phyloP scores from a whole-genome alignment of 2,888 invertebrate species.

The Rhingia rostrata region DNA sequence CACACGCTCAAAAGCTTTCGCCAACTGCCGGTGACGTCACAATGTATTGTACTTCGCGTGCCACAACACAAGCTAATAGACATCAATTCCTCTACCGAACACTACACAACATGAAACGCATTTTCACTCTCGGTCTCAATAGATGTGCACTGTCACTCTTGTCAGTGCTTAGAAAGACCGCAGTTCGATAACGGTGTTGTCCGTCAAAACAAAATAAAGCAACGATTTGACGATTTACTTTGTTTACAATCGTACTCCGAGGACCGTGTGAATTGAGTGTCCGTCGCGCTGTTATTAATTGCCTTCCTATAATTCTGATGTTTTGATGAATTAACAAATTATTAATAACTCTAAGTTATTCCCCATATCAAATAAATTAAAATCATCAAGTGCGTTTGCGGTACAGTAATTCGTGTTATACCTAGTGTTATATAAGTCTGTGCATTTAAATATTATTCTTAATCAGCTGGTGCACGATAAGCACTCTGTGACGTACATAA shows the following conservation, averaged over 20 bases:
- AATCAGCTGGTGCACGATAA: slow-evolving; percentile 8
- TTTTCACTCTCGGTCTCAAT: slow-evolving; percentile 33
- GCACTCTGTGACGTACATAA: background rate
- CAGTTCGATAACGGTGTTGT: background rate
- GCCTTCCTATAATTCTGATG: background rate
- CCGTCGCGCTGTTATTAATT: background rate
- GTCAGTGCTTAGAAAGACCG: slow-evolving; percentile 3
- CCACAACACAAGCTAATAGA: background rate
- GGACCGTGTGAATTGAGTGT: slow-evolving; percentile 4
- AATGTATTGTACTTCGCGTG: background rate
- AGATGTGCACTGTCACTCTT: slow-evolving; percentile 1
- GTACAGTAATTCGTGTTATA: background rate
- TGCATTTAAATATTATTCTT: background rate
- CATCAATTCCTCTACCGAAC: slow-evolving; percentile 8
- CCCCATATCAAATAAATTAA: background rate
- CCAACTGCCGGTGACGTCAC: slow-evolving; percentile 27
- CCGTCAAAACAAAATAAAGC: slow-evolving; percentile 1
- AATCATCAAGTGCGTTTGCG: background rate
- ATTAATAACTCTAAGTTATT: background rate
- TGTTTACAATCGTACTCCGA: background rate
- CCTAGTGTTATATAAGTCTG: slow-evolving; percentile 10
- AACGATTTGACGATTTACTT: background rate
- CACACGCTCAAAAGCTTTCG: slow-evolving; percentile 29
- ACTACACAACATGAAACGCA: slow-evolving; percentile 16
- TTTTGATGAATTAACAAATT: background rate